Conservation (phyloP, 1,140 invertebrate genomes). For the Temnothorax curvispinosus region DNA sequence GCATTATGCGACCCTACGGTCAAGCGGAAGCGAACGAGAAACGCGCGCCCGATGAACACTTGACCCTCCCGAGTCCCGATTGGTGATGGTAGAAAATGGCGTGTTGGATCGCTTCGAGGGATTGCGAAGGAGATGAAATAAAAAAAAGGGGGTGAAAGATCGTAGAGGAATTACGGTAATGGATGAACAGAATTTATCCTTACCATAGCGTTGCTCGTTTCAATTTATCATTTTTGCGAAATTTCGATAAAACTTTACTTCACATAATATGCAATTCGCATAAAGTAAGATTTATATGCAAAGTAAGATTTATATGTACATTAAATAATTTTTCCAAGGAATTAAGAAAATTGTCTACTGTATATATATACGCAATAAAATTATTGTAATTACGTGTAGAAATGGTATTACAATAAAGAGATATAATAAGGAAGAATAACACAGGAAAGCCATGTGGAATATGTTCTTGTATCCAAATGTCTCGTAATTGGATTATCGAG, state of each 20-base stretch:
- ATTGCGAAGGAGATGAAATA: constrained; percentile 6
- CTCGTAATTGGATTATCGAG: constrained; percentile 36
- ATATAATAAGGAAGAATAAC: neutral
- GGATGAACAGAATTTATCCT: neutral
- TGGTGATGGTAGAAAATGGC: constrained; percentile 1
- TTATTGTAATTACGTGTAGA: neutral
- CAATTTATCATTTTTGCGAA: neutral
- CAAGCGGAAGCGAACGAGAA: constrained; percentile 19
- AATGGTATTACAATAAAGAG: constrained; percentile 22
- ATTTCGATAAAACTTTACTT: neutral
- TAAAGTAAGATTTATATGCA: neutral
- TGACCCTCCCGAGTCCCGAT: constrained; percentile 13
- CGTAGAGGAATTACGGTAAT: constrained; percentile 18
- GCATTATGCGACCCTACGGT: constrained; percentile 55
- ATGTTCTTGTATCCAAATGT: neutral
- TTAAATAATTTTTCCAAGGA: neutral
- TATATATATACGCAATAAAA: neutral
- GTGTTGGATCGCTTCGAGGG: constrained; percentile 31
- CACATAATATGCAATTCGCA: neutral
- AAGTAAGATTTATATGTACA: neutral
- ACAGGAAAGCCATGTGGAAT: neutral
- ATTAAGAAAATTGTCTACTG: neutral
- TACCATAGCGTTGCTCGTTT: neutral
- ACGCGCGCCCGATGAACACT: constrained; percentile 68
- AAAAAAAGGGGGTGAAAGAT: neutral